phyloP scores from a whole-genome alignment of 2,113 vertebrate genomes.

The Urocitellus parryii region DNA sequence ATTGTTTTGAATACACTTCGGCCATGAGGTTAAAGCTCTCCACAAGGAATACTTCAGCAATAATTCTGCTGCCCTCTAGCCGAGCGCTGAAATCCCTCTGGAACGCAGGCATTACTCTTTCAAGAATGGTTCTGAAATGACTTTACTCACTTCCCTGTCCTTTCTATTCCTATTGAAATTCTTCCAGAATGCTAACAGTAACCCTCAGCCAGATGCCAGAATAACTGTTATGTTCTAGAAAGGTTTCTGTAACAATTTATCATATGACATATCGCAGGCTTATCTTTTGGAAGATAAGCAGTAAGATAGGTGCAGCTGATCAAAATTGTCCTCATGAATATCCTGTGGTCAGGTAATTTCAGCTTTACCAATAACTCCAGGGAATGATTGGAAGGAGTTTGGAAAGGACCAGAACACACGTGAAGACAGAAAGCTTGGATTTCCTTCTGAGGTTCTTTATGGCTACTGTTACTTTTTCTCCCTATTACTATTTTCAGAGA shows the following conservation, averaged over 20 bases:
- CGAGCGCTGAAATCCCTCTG: conserved; percentile 75
- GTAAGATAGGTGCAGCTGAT: not conserved
- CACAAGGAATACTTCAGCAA: conserved; percentile 85
- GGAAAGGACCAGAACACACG: not conserved
- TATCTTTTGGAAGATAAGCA: not conserved
- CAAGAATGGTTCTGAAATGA: conserved; percentile 84
- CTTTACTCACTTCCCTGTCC: conserved; percentile 82
- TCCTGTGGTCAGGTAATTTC: not conserved
- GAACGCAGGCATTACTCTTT: conserved; percentile 81
- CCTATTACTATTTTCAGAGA: conserved; percentile 23
- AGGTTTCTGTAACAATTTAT: conserved; percentile 58
- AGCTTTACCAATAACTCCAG: not conserved
- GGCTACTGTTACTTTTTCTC: not conserved
- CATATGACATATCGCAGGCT: not conserved
- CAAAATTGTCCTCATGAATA: not conserved
- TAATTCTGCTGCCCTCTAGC: conserved; percentile 87
- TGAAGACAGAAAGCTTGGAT: not conserved
- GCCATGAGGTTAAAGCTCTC: conserved; percentile 85
- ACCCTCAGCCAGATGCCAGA: conserved; percentile 85
- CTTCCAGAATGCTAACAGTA: conserved; percentile 85
- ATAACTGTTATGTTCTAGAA: conserved; percentile 63
- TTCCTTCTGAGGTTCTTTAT: not conserved
- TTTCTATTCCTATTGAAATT: conserved; percentile 86
- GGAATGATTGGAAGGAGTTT: not conserved
- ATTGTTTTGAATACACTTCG: conserved; percentile 86